Conservation (phyloP, 2,113 vertebrate genomes). For the Phoxinus phoxinus region DNA sequence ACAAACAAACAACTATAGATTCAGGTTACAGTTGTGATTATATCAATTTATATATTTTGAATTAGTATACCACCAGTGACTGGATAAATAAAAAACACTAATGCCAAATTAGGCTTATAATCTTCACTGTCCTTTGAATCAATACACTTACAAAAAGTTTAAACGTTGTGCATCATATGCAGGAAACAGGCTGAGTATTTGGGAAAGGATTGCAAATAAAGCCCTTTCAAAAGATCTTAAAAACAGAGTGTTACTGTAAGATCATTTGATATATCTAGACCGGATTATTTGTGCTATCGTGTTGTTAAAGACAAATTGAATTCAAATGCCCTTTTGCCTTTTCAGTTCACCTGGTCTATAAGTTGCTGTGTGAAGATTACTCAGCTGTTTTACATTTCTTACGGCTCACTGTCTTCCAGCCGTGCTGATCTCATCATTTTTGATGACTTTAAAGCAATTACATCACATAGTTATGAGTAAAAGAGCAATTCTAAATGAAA, state of each 20-base stretch:
- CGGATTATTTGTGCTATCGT: not conserved
- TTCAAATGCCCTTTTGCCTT: not conserved
- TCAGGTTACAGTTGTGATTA: not conserved
- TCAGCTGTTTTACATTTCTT: slow-evolving; percentile 5
- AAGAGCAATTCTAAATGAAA: not conserved
- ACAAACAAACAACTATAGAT: not conserved
- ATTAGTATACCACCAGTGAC: not conserved
- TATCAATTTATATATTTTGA: not conserved
- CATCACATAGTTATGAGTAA: not conserved
- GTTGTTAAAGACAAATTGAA: not conserved
- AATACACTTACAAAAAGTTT: not conserved
- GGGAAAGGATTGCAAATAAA: not conserved
- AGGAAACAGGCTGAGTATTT: not conserved
- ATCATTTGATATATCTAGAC: not conserved
- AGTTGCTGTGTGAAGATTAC: not conserved
- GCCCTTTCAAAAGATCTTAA: not conserved
- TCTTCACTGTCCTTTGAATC: not conserved
- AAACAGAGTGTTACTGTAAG: not conserved
- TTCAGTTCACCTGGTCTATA: not conserved
- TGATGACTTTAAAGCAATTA: slow-evolving; percentile 1
- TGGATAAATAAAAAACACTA: not conserved
- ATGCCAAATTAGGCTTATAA: not conserved
- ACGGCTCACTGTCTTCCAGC: not conserved
- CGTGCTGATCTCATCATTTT: not conserved
- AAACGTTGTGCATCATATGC: too few species aligned